Evolutionary conservation across 2,113 vertebrate genomes (phyloP).

Genomic region (Perca flavescens): DNA sequence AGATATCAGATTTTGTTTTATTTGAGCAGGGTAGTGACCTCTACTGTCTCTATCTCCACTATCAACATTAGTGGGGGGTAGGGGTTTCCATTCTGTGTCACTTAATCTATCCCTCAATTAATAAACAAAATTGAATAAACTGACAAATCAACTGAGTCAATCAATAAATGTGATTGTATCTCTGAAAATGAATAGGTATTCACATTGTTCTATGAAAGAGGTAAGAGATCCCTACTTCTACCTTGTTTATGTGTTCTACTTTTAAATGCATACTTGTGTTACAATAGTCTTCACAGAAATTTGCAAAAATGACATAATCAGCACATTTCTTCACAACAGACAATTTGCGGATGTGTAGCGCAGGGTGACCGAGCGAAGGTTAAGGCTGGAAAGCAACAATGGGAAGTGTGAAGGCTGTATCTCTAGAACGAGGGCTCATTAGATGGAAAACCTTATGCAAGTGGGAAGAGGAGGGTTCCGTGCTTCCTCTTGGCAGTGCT

Average conservation of each 20-base stretch:
- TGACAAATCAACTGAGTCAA: no score
- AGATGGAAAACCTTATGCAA: slow-evolving; percentile 37
- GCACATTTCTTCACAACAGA: not conserved
- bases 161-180: no score
- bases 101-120: not conserved
- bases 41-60: not conserved
- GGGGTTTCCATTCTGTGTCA: not conserved
- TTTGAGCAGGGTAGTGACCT: no score
- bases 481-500: slow-evolving; percentile 25
- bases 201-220: no score
- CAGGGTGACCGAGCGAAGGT: not conserved
- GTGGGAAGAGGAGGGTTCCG: not conserved
- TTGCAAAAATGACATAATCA: slow-evolving; percentile 17
- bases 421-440: not conserved
- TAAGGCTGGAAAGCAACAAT: not conserved
- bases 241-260: not conserved
- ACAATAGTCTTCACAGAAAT: slow-evolving; percentile 8
- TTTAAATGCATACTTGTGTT: not conserved
- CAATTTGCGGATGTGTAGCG: not conserved
- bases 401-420: not conserved
- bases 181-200: not conserved
- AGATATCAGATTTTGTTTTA: no score
- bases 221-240: no score
- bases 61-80: not conserved
- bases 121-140: not conserved